These are phyloP conservation scores for Prenolepis imparis DNA, from an alignment of 2,888 invertebrate species.

Conservation along the genomic window DNA sequence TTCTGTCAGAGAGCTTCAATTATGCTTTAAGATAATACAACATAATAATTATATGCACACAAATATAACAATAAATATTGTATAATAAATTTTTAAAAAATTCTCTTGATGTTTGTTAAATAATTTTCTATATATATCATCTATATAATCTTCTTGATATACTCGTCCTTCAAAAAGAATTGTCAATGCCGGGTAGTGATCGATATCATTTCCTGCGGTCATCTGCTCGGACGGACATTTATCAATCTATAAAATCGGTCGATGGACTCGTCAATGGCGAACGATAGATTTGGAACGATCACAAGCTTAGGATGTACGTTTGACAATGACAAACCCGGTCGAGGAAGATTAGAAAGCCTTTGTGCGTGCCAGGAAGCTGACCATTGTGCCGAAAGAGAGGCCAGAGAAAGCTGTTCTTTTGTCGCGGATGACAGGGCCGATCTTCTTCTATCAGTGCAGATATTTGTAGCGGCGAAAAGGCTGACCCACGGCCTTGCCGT, in stretches of 20 bases:
- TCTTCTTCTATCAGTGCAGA: slow-evolving; percentile 44
- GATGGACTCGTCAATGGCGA: slow-evolving; percentile 30
- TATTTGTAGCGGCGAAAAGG: slow-evolving; percentile 38
- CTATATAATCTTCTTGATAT: neutral
- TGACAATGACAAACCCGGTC: slow-evolving; percentile 47
- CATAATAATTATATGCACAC: neutral
- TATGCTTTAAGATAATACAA: neutral
- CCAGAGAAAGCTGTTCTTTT: slow-evolving; percentile 41
- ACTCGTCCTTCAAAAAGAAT: neutral
- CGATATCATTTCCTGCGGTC: slow-evolving; percentile 26
- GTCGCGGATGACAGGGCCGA: slow-evolving; percentile 33
- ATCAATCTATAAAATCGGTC: slow-evolving; percentile 41
- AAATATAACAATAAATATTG: neutral
- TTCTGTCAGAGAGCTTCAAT: neutral
- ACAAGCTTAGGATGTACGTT: slow-evolving; percentile 42
- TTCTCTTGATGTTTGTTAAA: neutral
- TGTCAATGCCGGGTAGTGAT: neutral
- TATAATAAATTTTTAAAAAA: neutral
- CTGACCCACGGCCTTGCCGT: neutral
- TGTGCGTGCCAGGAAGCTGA: slow-evolving; percentile 43
- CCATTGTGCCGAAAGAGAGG: slow-evolving; percentile 44
- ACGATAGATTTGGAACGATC: slow-evolving; percentile 41
- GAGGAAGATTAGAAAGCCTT: slow-evolving; percentile 49
- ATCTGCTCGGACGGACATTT: slow-evolving; percentile 32
- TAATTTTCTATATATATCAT: neutral